Evolutionary conservation across 2,888 invertebrate genomes (phyloP), one percentile per base, ranked within the genome.

Genomic region (Monopis laevigella): DNA sequence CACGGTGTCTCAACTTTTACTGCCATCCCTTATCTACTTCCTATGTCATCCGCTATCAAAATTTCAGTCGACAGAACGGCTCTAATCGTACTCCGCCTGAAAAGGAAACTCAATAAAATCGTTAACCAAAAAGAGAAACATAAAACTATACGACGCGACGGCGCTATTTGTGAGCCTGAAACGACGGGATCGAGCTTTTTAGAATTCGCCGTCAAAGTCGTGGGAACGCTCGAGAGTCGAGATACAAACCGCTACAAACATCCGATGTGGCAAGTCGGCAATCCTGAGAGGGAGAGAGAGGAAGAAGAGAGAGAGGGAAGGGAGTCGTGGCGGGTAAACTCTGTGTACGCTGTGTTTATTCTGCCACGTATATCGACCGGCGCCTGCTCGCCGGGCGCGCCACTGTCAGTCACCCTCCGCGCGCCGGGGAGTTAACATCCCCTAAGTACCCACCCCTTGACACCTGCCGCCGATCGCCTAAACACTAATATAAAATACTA

Each of bases 301-400:
- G 36, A 21, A 36, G 11, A 2, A 21, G 17, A 21, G 19, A 21
- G 12, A 36, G 16, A 11, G 56, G 17, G 56, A 59, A 66, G 68
- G 73, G 65, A 73, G 70, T 65, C 65, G 56, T 53, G 61, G 53
- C 52, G 49, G 51, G 48, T 58, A 58, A 62, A 58, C 60, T 56
- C 57, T 50, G 63, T 60, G 73, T 72, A 71, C 72, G 70, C 66
- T 59, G 67, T 78, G 78, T 78, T 80, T 77, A 73, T 77, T 75
- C 78, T 75, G 68, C 65, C 71, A 64, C 72, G 72, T 69, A 65
- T 80, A 78, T 80, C 78, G 78, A 80, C 74, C 78, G 67, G 52
- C 53, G 55, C 55, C 59, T 54, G 65, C 67, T 67, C 65, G 35
- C 40, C 29, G 40, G 27, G 19, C 16, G 28, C 18, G 21, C 42